A percentile compares a stretch with the other conserved stretches of the same genome.
Conservation (phyloP, 2,113 vertebrate genomes). For the Hiodon tergisus region DNA sequence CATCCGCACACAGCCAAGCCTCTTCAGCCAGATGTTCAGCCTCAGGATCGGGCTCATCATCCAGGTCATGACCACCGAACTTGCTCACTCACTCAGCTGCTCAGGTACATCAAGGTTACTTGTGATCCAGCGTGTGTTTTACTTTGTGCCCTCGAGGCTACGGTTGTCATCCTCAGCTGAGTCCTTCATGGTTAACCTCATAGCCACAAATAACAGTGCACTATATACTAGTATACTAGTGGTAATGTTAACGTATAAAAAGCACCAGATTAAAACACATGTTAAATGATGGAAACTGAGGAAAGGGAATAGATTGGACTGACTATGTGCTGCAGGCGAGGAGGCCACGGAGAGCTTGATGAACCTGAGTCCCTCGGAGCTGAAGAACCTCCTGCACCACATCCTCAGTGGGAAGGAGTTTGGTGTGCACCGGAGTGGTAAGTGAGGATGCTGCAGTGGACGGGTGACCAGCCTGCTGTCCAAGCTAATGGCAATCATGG, state of each 20-base stretch:
- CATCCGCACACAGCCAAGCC: slow-evolving; percentile 79
- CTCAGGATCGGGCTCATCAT: slow-evolving; percentile 93
- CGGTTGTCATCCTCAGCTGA: no score
- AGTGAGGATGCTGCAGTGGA: slow-evolving; percentile 36
- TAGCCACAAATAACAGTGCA: no score
- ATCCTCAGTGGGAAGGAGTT: slow-evolving; percentile 96
- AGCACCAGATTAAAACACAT: no score
- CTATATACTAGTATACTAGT: no score
- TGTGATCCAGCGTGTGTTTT: no score
- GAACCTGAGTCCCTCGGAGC: slow-evolving; percentile 85
- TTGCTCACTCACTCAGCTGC: slow-evolving; percentile 82
- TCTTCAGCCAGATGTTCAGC: slow-evolving; percentile 93
- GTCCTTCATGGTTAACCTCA: no score
- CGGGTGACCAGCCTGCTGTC: no score
- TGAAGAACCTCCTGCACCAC: slow-evolving; percentile 89
- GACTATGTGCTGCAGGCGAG: slow-evolving; percentile 57
- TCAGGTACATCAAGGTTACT: slow-evolving; percentile 39
- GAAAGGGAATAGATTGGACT: no score
- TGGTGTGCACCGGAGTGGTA: slow-evolving; percentile 81
- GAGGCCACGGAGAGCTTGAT: slow-evolving; percentile 86
- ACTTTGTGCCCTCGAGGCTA: no score
- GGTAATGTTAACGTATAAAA: no score
- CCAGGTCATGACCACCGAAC: slow-evolving; percentile 93
- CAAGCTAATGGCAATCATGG: no score
- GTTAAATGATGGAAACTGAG: no score